A percentile compares a stretch with the other conserved stretches of the same genome.
phyloP scores from a whole-genome alignment of 2,113 vertebrate species.

The Heterochromis multidens region DNA sequence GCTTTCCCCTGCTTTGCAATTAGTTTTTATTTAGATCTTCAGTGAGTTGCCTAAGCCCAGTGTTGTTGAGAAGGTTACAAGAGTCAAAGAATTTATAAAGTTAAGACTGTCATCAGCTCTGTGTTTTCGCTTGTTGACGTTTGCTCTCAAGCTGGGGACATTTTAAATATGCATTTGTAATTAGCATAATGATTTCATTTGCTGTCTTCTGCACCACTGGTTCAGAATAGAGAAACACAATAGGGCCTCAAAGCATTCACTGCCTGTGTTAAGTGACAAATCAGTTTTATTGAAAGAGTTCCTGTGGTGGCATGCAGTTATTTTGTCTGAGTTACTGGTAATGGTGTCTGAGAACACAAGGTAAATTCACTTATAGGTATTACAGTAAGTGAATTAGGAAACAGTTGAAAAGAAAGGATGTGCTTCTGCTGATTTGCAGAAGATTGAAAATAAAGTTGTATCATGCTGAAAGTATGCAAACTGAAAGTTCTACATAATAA shows the following conservation, averaged over 20 bases:
- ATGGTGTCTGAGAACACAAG: not conserved
- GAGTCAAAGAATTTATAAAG: not conserved
- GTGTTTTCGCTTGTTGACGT: not conserved
- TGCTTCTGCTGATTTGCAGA: not conserved
- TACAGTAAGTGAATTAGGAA: not conserved
- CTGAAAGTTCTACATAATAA: not conserved
- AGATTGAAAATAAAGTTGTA: not conserved
- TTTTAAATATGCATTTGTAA: slow-evolving; percentile 6
- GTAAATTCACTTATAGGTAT: not conserved
- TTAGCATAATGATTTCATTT: slow-evolving; percentile 12
- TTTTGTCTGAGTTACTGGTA: not conserved
- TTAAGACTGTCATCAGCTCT: not conserved
- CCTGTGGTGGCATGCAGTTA: not conserved
- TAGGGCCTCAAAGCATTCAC: not conserved
- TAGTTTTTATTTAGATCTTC: not conserved
- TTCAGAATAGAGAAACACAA: not conserved
- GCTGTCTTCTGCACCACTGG: not conserved
- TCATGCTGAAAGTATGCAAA: not conserved
- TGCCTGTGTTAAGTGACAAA: not conserved
- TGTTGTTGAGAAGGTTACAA: not conserved
- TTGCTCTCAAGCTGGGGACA: not conserved
- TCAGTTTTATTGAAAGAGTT: not conserved
- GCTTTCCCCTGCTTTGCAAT: not conserved
- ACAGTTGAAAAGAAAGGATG: not conserved
- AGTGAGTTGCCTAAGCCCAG: not conserved